Conservation (phyloP, 2,888 invertebrate genomes). For the Tetropium fuscum region DNA sequence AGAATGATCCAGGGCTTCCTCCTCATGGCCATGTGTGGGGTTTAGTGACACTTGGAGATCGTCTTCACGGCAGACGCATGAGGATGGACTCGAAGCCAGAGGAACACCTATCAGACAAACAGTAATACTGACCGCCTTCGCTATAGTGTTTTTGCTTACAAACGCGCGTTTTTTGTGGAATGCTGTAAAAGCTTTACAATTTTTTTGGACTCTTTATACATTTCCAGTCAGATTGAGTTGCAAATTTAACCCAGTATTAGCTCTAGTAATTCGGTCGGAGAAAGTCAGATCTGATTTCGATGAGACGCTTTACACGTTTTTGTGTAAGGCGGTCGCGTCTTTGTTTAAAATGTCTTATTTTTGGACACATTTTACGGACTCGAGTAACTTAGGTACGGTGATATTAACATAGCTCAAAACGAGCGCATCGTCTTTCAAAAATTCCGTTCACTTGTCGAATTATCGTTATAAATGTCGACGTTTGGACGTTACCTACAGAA, state of each 20-base stretch:
- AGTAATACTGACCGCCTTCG: slow-evolving; percentile 47
- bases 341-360: slow-evolving; percentile 59
- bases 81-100: slow-evolving; percentile 47
- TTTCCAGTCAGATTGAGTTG: slow-evolving; percentile 41
- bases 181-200: slow-evolving; percentile 44
- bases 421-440: slow-evolving; percentile 60
- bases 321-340: slow-evolving; percentile 48
- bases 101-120: slow-evolving; percentile 36
- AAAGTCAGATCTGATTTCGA: slow-evolving; percentile 29
- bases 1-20: slow-evolving; percentile 73
- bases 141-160: slow-evolving; percentile 48
- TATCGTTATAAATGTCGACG: slow-evolving; percentile 44
- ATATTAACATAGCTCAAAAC: slow-evolving; percentile 60
- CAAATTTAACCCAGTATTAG: slow-evolving; percentile 49
- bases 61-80: slow-evolving; percentile 54
- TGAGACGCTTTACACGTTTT: slow-evolving; percentile 37
- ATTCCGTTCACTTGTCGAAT: slow-evolving; percentile 55
- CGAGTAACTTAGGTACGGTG: slow-evolving; percentile 55
- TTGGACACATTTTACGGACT: slow-evolving; percentile 55
- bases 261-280: slow-evolving; percentile 33
- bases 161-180: slow-evolving; percentile 45
- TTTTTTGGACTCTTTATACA: slow-evolving; percentile 52
- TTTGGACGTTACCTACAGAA: slow-evolving; percentile 42
- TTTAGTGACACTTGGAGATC: slow-evolving; percentile 53
- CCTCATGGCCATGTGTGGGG: slow-evolving; percentile 65